Base-by-base conservation (phyloP, 2,113 vertebrate genomes). In the Salminus brasiliensis region DNA sequence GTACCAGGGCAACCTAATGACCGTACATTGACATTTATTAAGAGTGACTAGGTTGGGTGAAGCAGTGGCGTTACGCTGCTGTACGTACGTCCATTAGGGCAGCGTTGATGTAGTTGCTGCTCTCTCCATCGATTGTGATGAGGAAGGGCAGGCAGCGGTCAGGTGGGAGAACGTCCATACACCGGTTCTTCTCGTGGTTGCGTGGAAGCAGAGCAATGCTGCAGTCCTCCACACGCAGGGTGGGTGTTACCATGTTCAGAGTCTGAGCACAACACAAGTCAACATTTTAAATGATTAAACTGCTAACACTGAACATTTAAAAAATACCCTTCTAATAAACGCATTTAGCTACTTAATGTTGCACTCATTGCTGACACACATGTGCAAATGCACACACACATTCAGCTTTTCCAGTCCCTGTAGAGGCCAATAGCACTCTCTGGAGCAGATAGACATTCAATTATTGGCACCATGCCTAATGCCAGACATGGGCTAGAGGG, bases 51-150 rank as follows among this genome's bases (percentile, higher is more conserved):
- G 16, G 16, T 1, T 32, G 32, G 57, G 16, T 9, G 8, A 2
- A 21, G 60, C 21, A n/a, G 16, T 67, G 32, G 18, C 39, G 16
- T 16, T 52, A 23, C 18, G 66, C 11, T 47, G 2, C 0, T 41
- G 6, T 59, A 80, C 96, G 83, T 93, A 98, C 97, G n/a, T 98
- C 97, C 96, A 98, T 98, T 60, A 98, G 93, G 0, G 97, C 97
- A 0, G 97, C 97, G 7, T 98, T 98, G 91, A 98, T 96, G 92
- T 98, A 98, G 93, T 98, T 98, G 91, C 96, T 97, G 86, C 96
- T 98, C 86, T 98, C 97, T 0, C 97, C 97, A 1, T 98, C 97
- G 72, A 98, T 97, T 36, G 96, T 98, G 89, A 98, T 98, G 87
- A 98, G 97, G 89, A 98, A 98, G 2, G 97, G 97, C 85, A 98